Evolutionary conservation across 2,888 invertebrate genomes (phyloP), one percentile per base, ranked within the genome.

Genomic region (Caenorhabditis macrosperma): DNA sequence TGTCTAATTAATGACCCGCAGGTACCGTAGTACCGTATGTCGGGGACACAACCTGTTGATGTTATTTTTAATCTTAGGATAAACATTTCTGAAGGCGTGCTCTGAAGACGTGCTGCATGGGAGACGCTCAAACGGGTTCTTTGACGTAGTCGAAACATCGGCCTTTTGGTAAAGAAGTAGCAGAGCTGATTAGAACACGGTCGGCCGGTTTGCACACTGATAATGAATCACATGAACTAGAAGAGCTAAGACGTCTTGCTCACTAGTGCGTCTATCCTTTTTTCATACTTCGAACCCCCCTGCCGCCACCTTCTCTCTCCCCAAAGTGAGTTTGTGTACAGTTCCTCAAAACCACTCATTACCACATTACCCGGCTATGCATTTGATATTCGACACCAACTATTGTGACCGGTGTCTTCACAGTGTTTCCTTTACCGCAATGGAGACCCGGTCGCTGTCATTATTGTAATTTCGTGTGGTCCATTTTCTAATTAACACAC

Each of bases 401-500:
- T 28, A 64, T 74, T 74, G 64, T 71, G 63, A 63, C 48, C 64
- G 63, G 63, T 63, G 63, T 74, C 61, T 76, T 75, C 74, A 44
- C 38, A 38, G 17, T 64, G 64, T 74, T 75, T 75, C 54, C 68
- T 44, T 44, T 44, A 44, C 77, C 77, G 77, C 77, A 77, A 77
- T 55, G 69, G 46, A 48, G 15, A 50, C 44, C 26, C 50, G n/a
- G 52, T 35, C 57, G 64, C 72, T 68, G 67, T 78, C 67, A 78
- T 78, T 78, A 78, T 72, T 67, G 72, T 72, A 66, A 72, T 78
- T 72, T 48, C 52, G 59, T 50, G 61, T 24, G 44, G 57, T 77
- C 78, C 71, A 78, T 78, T 78, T 78, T 60, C 78, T 78, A 78
- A 78, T 78, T 78, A 78, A 78, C 64, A 20, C 52, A 64, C 55